Conservation (phyloP, 1,140 invertebrate genomes). For the Zaprionus africanus region DNA sequence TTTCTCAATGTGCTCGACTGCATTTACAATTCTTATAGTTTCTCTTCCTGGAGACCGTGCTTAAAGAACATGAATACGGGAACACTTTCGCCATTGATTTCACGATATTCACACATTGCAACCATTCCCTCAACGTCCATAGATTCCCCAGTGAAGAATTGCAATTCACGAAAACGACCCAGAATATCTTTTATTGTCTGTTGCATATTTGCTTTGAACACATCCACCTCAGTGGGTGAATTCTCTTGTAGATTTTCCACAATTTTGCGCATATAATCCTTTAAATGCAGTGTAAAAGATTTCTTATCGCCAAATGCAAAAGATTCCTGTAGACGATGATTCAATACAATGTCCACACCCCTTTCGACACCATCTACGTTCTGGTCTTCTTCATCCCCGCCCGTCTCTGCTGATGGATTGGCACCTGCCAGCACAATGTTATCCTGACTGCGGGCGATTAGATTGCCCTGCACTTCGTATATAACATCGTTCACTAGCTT, state of each 20-base stretch:
- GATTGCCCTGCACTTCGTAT: slow-evolving; percentile 97
- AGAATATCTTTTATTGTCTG: slow-evolving; percentile 97
- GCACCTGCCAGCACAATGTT: slow-evolving; percentile 93
- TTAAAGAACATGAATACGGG: slow-evolving; percentile 98
- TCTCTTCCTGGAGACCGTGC: slow-evolving; percentile 97
- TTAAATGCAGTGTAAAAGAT: slow-evolving; percentile 95
- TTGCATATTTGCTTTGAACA: slow-evolving; percentile 97
- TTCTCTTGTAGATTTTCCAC: slow-evolving; percentile 92
- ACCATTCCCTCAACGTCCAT: slow-evolving; percentile 97
- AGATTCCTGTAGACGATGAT: slow-evolving; percentile 95
- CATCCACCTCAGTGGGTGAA: slow-evolving; percentile 92
- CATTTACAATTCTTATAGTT: slow-evolving; percentile 85
- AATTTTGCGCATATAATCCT: slow-evolving; percentile 98
- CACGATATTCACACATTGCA: slow-evolving; percentile 95
- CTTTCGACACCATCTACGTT: slow-evolving; percentile 90
- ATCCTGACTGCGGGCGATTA: slow-evolving; percentile 90
- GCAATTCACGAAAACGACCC: slow-evolving; percentile 95
- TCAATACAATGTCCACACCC: slow-evolving; percentile 96
- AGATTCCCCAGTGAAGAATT: slow-evolving; percentile 97
- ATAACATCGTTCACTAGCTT: slow-evolving; percentile 96
- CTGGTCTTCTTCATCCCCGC: slow-evolving; percentile 94
- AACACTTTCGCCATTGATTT: slow-evolving; percentile 91
- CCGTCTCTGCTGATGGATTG: slow-evolving; percentile 95
- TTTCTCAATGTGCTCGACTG: neutral
- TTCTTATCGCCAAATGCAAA: slow-evolving; percentile 94